A percentile compares a stretch with the other conserved stretches of the same genome.
Conservation (phyloP, 2,888 invertebrate genomes). For the Seira musarum region DNA sequence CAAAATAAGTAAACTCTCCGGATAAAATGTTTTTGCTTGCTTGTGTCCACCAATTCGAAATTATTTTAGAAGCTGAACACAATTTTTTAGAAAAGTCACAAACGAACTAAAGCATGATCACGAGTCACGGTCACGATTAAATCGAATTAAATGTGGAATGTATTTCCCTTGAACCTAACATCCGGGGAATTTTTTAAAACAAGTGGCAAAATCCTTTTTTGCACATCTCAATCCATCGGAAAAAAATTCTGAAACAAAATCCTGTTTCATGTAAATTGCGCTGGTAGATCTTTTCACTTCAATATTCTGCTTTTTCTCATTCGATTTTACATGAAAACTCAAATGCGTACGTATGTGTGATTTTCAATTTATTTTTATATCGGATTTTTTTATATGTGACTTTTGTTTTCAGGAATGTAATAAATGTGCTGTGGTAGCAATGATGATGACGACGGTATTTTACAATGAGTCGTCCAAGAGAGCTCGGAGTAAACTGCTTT, state of each 20-base stretch:
- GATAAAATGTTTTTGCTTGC: too few species aligned
- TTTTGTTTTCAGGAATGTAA: background rate
- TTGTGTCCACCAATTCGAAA: too few species aligned
- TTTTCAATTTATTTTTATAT: background rate
- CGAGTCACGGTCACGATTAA: background rate
- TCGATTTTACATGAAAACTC: background rate
- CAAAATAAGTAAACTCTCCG: too few species aligned
- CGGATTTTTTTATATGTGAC: background rate
- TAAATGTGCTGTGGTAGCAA: background rate
- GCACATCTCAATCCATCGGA: background rate
- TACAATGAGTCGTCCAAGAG: slow-evolving; percentile 16
- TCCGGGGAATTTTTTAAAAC: background rate
- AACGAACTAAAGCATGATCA: slow-evolving; percentile 10
- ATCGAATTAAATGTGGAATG: background rate
- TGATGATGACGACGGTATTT: background rate
- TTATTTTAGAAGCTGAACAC: too few species aligned
- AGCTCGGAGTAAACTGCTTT: slow-evolving; percentile 35
- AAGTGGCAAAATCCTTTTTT: background rate
- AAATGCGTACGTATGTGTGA: background rate
- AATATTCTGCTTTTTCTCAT: too few species aligned
- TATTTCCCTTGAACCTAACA: background rate
- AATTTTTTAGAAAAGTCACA: too few species aligned
- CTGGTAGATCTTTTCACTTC: background rate
- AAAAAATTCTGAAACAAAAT: background rate
- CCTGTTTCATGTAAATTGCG: background rate